Evolutionary conservation across 2,888 invertebrate species (phyloP), one percentile per base, ranked within the genome.

Genomic region (Zhuqinia jingwanae): DNA sequence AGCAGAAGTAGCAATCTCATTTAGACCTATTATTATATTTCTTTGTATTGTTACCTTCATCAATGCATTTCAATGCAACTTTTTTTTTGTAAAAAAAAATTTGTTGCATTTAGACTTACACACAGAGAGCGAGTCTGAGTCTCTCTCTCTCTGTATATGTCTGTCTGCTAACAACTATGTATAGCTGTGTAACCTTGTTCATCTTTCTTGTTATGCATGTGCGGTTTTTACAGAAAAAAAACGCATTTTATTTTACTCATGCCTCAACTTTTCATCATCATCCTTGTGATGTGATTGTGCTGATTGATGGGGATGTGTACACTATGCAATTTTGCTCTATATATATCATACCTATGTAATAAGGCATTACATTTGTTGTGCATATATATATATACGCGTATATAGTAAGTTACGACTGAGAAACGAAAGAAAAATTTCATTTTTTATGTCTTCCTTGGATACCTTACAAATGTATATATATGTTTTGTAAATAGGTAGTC

Each of bases 161-260:
- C 3, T 8, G 13, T 68, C 22, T 22, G 22, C 25, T 17, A 27
- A 11, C 22, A 1, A 10, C 22, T 56, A 42, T 60, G 42, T 22
- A 15, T 70, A 11, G 11, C 22, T 70, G 22, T 50, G 25, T 70
- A 50, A 27, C 70, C 73, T 73, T 73, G 50, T 50, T 25, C 73
- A 73, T 73, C 73, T 27, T 73, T 81, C 73, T 36, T 53, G 65
- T 84, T 84, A 84, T 70, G 84, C 84, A 84, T 84, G 84, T 84
- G 77, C 84, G 84, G 70, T 58, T 84, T 78, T 42, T 13, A 56
- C 73, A 50, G 10, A 47, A 60, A 82, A 5, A 56, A 76, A 83
- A 83, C 60, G 58, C 58, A 80, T 68, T 50, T 68, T 58, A 53
- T 53, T 53, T 53, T 22, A 47, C 70, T 70, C 70, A 27, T 82